Evolutionary conservation across 1,140 invertebrate genomes (phyloP), one percentile per base, ranked within the genome.

Genomic region (Holcopasites calliopsidis): DNA sequence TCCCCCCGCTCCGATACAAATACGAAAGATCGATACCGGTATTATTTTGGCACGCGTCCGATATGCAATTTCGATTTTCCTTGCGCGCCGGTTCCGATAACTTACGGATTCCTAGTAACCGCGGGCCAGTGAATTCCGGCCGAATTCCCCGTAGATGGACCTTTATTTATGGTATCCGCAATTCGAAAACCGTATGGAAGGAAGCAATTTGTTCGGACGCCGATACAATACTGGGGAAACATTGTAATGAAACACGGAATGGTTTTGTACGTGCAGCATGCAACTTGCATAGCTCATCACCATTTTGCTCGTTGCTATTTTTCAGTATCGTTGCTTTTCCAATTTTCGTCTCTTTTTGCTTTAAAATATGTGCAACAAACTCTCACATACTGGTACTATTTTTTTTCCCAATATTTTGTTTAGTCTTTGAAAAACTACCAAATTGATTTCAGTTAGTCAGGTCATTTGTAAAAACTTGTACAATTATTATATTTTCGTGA

Each of bases 111-210:
- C 42, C 50, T 38, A 47, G 49, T 58, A 21, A 28, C 23, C 47
- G 57, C 31, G 49, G 52, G 57, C 61, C 64, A 47, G 50, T 65
- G 60, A 64, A 81, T 78, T 77, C 64, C 69, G 35, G 70, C 49
- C 79, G 77, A 83, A 83, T 83, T 83, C 69, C 62, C 79, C 42
- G 40, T 71, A 74, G 79, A 64, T 83, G 68, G 58, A 18, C 28
- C 54, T 3, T 62, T 83, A 80, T 82, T 82, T 82, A 82, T 81
- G 79, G 79, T 58, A 80, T 77, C 76, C 74, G 80, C 76, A 68
- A 80, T 80, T 80, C 79, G 80, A 73, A 82, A 82, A 81, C 69
- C 79, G 65, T 69, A 72, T 62, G 74, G 69, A 78, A 78, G 81
- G 68, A 82, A 82, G 80, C 81, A 83, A 82, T 83, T 83, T 77